phyloP scores from a whole-genome alignment of 2,797 vertebrate species.

The Tiaroga cobitis region DNA sequence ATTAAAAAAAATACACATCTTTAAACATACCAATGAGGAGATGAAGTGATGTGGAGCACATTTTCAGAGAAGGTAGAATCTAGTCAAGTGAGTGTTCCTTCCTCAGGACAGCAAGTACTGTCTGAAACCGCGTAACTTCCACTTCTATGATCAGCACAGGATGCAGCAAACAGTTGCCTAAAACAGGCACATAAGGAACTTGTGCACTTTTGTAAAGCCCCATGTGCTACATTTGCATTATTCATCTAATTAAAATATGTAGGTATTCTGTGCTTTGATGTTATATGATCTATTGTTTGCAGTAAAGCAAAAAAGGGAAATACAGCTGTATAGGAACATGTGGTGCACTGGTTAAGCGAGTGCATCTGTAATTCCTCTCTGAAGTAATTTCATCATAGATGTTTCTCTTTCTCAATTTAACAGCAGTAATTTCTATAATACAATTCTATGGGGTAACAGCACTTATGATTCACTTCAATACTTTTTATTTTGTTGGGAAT shows the following conservation, averaged over 20 bases:
- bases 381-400: background rate
- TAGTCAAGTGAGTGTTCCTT: conserved; percentile 18
- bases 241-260: background rate
- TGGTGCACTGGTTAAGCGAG: background rate
- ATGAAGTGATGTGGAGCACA: background rate
- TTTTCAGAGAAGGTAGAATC: background rate
- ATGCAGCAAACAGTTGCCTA: conserved; percentile 53
- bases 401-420: background rate
- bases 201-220: background rate
- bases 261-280: background rate
- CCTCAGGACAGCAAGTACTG: background rate
- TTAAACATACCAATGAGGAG: conserved; percentile 33
- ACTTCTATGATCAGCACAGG: conserved; percentile 60
- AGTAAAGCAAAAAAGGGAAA: background rate
- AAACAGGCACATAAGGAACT: conserved; percentile 9
- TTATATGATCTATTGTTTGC: background rate
- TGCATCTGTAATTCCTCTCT: background rate
- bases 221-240: background rate
- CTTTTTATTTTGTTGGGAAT: background rate
- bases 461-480: background rate
- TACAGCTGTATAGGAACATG: background rate
- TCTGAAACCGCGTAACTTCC: conserved; percentile 64
- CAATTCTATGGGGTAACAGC: background rate
- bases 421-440: background rate
- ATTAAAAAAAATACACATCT: background rate